Percentiles rank a stretch among this genome's conserved stretches.
Evolutionary conservation across 2,113 vertebrate genomes (phyloP).

Genomic region (Nyctibius bracteatus): DNA sequence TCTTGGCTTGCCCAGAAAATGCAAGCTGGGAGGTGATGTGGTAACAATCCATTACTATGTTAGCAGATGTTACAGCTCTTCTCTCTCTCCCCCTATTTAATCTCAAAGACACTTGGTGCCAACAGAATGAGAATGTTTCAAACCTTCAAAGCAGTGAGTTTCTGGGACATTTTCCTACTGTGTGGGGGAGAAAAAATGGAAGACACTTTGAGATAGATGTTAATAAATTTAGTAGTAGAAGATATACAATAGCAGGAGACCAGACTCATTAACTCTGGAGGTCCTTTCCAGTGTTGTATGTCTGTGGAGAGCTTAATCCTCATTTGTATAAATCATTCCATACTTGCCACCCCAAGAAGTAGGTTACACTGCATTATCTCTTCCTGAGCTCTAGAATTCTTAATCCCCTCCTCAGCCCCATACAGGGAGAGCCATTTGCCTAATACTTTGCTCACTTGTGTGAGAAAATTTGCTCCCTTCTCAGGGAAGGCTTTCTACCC

Average conservation of each 20-base stretch:
- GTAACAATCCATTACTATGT: background rate
- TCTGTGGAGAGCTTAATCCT: background rate
- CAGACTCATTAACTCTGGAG: background rate
- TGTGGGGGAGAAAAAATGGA: background rate
- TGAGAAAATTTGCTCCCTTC: background rate
- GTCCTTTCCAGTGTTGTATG: background rate
- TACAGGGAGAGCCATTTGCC: background rate
- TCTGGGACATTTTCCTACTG: background rate
- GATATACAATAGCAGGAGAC: background rate
- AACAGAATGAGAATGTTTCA: background rate
- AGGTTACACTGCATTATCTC: background rate
- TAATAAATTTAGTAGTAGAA: background rate
- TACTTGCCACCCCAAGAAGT: background rate
- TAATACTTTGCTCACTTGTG: background rate
- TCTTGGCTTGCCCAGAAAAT: background rate
- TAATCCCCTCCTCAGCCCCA: background rate
- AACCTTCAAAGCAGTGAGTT: background rate
- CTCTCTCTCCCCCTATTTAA: background rate
- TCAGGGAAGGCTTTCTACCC: background rate
- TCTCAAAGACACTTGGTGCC: background rate
- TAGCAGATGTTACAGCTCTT: background rate
- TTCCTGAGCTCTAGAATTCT: background rate
- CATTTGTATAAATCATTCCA: background rate
- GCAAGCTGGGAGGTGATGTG: background rate
- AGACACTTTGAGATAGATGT: background rate